A percentile compares a stretch with the other conserved stretches of the same genome.
Evolutionary conservation across 2,888 invertebrate genomes (phyloP).

Genomic region (Drepana falcataria): DNA sequence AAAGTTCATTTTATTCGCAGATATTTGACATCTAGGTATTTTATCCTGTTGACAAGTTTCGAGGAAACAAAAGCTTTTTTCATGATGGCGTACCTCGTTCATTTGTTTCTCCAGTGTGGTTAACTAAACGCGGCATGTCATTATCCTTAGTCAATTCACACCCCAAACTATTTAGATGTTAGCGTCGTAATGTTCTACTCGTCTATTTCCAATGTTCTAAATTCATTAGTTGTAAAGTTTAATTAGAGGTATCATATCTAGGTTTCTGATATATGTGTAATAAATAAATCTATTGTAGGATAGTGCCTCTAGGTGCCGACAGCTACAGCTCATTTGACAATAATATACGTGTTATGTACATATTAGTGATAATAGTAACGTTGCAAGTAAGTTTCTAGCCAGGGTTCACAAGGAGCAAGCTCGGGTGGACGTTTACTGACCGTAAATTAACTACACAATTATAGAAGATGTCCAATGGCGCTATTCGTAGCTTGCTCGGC

Average conservation of each 20-base stretch:
- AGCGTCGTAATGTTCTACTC: constrained; percentile 20
- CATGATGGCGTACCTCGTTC: neutral
- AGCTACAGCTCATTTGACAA: neutral
- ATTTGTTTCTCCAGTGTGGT: constrained; percentile 18
- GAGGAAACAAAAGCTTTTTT: neutral
- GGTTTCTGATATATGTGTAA: constrained; percentile 6
- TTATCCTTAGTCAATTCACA: constrained; percentile 68
- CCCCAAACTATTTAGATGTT: constrained; percentile 54
- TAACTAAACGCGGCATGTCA: constrained; percentile 40
- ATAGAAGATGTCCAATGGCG: too few relatives aligned
- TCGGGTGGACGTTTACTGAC: too few relatives aligned
- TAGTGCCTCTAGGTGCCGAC: neutral
- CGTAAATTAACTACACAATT: too few relatives aligned
- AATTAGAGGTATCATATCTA: constrained; percentile 20
- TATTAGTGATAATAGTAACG: constrained; percentile 58
- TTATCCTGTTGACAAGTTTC: too few relatives aligned
- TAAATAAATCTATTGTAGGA: neutral
- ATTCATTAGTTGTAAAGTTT: constrained; percentile 36
- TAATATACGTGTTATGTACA: constrained; percentile 55
- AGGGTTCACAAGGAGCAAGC: neutral
- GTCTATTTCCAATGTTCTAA: constrained; percentile 27
- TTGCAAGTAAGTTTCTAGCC: constrained; percentile 30
- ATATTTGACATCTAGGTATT: too few relatives aligned
- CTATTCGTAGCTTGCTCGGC: too few relatives aligned
- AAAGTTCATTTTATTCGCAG: too few relatives aligned